phyloP scores from a whole-genome alignment of 2,113 vertebrate species.

The Rhinoderma darwinii region DNA sequence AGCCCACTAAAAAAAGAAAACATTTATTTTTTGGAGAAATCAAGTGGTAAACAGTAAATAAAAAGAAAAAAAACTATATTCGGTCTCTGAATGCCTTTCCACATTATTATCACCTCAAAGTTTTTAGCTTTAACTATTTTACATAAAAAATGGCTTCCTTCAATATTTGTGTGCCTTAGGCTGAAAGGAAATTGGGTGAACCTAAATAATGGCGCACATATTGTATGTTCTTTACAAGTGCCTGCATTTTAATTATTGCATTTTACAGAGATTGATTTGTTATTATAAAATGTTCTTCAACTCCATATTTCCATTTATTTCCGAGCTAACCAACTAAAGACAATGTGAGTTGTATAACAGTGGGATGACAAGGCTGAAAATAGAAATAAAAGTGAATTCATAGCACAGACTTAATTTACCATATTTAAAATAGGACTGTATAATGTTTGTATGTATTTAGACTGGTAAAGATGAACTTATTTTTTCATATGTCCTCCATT shows the following conservation, averaged over 20 bases:
- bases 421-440: not conserved
- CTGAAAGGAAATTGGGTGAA: slow-evolving; percentile 28
- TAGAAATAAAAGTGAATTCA: not conserved
- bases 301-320: not conserved
- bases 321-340: not conserved
- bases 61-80: no score
- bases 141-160: slow-evolving; percentile 22
- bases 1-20: no score
- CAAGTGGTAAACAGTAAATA: not conserved
- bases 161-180: slow-evolving; percentile 19
- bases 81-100: not conserved
- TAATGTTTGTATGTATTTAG: not conserved
- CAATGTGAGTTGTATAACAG: not conserved
- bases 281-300: slow-evolving; percentile 5
- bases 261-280: slow-evolving; percentile 47
- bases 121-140: not conserved
- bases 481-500: no score
- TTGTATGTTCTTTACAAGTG: slow-evolving; percentile 36
- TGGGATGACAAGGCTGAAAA: not conserved
- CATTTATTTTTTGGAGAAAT: no score
- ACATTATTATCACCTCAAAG: not conserved
- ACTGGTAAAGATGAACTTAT: not conserved
- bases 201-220: slow-evolving; percentile 30
- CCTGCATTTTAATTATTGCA: slow-evolving; percentile 27
- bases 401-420: not conserved